phyloP scores from a whole-genome alignment of 2,888 invertebrate genomes.

The Meiosimyza decipiens region DNA sequence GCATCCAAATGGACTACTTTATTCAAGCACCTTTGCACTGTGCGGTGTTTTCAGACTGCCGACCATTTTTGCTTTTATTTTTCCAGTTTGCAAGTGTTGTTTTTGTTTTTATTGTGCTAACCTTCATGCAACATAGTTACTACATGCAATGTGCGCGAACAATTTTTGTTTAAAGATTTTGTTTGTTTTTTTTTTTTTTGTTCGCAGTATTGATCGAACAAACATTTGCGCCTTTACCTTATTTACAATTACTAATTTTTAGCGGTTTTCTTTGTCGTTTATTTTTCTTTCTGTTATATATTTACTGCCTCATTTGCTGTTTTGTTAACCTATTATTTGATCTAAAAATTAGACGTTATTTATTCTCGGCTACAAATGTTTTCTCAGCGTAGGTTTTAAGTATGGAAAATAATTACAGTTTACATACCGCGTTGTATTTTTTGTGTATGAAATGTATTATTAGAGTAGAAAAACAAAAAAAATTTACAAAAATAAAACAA shows the following conservation, averaged over 20 bases:
- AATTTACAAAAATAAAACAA: no score
- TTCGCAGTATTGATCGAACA: conserved; percentile 1
- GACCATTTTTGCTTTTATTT: no score
- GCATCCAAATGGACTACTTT: no score
- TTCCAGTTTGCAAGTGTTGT: not conserved
- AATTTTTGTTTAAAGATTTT: conserved; percentile 20
- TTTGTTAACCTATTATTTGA: conserved; percentile 27
- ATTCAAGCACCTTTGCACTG: no score
- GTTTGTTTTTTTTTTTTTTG: conserved; percentile 18
- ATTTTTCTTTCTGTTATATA: not conserved
- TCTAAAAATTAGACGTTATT: not conserved
- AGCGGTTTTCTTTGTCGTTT: conserved; percentile 17
- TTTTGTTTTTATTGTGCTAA: not conserved
- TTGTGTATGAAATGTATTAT: no score
- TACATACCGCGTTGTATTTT: no score
- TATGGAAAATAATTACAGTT: no score
- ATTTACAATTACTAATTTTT: conserved; percentile 8
- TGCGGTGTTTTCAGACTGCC: no score
- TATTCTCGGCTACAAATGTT: no score
- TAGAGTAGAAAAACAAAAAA: no score
- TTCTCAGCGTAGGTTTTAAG: no score
- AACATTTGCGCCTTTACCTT: conserved; percentile 6
- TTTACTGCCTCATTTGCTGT: conserved; percentile 22
- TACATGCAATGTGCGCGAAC: not conserved
- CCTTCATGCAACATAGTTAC: no score